Evolutionary conservation across 1,140 invertebrate species (phyloP), one percentile per base, ranked within the genome.

Genomic region (Dinothrombium tinctorium): DNA sequence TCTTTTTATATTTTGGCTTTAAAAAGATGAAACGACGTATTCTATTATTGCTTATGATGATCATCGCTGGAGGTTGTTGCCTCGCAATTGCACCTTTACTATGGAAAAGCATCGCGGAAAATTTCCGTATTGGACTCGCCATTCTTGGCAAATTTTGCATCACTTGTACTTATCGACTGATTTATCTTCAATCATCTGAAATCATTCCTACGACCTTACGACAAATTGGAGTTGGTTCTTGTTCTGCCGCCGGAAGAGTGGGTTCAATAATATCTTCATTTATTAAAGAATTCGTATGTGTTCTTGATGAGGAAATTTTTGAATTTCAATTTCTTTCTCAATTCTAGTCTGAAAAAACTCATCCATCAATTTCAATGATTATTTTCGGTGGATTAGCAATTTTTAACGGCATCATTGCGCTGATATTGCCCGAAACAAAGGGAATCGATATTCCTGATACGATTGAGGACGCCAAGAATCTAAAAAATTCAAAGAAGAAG

Each of bases 121-220:
- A 3, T 21, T 8, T 22, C 9, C 31, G 67, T 0, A 65, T 76
- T 4, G 60, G 65, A 5, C 64, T 73, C 31, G 73, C 75, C 6
- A 80, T 83, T 74, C 54, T 75, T 32, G 77, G 74, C 6, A 83
- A 83, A 60, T 61, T 83, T 48, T 72, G 73, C 12, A 79, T 81
- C 39, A 79, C 77, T 0, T 68, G 74, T 0, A 74, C 76, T 6
- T 83, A 76, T 51, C 74, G 71, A 22, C 69, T 76, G 2, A 69
- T 81, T 25, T 82, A 80, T 50, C 65, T 82, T 32, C 78, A 74
- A 52, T 73, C 78, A 7, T 71, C 72, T 4, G 79, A 84, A 60
- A 72, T 80, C 50, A 81, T 78, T 51, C 79, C 80, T 1, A 83
- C 80, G 1, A 47, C 53, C 1, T 46, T 60, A 14, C 45, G 60